Conservation (phyloP, 2,113 vertebrate species). For the Upupa epops region DNA sequence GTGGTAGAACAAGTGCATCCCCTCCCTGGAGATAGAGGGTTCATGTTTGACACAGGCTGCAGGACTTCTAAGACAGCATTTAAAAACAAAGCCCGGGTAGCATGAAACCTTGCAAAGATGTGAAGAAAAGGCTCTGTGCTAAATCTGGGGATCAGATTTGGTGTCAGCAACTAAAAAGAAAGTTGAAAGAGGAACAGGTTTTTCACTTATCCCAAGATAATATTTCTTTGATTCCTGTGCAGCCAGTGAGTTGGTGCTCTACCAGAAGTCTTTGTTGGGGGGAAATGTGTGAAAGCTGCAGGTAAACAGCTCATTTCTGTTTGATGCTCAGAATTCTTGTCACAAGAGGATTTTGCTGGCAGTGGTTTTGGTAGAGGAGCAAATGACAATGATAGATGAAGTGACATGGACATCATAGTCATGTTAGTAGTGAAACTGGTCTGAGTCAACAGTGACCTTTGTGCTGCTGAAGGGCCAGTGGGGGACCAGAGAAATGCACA, state of each 20-base stretch:
- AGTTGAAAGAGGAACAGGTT: not conserved
- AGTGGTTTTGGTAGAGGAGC: not conserved
- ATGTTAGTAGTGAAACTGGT: not conserved
- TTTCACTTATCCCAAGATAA: not conserved
- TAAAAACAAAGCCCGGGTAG: not conserved
- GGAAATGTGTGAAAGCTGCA: slow-evolving; percentile 1
- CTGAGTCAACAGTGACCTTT: not conserved
- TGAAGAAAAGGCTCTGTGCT: not conserved
- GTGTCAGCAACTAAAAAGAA: not conserved
- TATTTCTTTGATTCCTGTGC: not conserved
- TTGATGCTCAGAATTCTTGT: not conserved
- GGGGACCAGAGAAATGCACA: not conserved
- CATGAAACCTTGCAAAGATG: not conserved
- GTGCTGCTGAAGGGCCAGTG: not conserved
- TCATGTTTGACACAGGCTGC: not conserved
- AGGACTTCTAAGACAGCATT: not conserved
- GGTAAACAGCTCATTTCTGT: not conserved
- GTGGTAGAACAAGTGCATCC: not conserved
- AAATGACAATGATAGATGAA: not conserved
- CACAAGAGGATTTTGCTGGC: not conserved
- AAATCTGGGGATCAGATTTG: not conserved
- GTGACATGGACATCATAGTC: not conserved
- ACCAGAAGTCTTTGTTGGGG: not conserved
- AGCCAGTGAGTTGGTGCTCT: not conserved
- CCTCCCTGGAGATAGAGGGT: not conserved